Conservation (phyloP, 2,113 vertebrate genomes). For the Casuarius casuarius region DNA sequence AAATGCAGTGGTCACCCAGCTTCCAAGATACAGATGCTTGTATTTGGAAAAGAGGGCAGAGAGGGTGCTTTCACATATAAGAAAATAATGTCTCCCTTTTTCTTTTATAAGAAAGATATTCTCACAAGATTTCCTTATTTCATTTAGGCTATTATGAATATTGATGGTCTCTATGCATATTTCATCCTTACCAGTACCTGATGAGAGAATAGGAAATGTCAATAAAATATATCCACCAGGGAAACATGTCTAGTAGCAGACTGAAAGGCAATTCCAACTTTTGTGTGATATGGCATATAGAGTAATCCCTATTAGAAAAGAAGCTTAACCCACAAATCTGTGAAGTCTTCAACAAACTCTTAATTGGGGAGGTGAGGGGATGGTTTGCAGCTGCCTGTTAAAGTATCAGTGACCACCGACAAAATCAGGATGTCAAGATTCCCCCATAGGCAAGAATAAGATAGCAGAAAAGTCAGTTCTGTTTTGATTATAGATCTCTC, state of each 20-base stretch:
- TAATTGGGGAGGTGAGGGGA: fast-evolving
- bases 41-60: neutral
- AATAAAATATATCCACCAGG: neutral
- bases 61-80: neutral
- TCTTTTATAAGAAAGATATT: neutral
- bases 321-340: neutral
- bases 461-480: fast-evolving
- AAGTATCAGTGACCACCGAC: neutral
- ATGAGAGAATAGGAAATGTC: neutral
- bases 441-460: fast-evolving
- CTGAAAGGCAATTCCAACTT: neutral
- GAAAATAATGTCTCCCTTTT: neutral
- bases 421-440: neutral
- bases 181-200: neutral
- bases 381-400: neutral
- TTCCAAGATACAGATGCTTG: neutral
- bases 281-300: neutral
- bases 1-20: neutral
- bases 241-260: neutral
- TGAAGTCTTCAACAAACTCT: neutral
- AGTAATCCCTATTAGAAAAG: neutral
- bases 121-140: neutral
- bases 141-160: neutral
- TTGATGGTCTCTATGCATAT: conserved; percentile 16
- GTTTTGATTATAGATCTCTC: neutral